Conservation (phyloP, 2,888 invertebrate species). For the Dugesia japonica region DNA sequence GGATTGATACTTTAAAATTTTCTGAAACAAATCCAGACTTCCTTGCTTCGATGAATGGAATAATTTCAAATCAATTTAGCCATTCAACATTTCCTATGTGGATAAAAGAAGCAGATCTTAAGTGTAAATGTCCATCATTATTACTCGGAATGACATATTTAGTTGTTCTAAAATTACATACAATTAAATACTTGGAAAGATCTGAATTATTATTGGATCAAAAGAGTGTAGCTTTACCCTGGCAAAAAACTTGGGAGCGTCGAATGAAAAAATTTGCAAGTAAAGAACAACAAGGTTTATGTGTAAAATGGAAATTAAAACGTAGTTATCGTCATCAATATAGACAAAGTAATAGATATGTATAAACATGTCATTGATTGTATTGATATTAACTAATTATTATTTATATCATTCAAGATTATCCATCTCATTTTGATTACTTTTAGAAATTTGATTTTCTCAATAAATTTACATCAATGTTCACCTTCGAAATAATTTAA, state of each 20-base stretch:
- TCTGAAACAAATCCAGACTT: neutral
- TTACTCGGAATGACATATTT: conserved; percentile 17
- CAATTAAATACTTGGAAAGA: conserved; percentile 13
- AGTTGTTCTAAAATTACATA: conserved; percentile 7
- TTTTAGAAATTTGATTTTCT: no score
- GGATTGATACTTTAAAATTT: neutral
- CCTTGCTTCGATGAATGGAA: neutral
- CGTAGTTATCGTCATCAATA: neutral
- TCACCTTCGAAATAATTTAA: no score
- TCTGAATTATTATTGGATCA: conserved; percentile 21
- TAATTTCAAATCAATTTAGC: neutral
- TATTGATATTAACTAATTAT: no score
- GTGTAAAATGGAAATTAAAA: conserved; percentile 24
- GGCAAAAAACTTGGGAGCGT: conserved; percentile 29
- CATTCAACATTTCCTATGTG: conserved; percentile 17
- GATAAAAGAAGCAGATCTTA: conserved; percentile 4
- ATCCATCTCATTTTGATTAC: no score
- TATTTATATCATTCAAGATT: no score
- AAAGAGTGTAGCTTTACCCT: conserved; percentile 20
- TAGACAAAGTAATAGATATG: neutral
- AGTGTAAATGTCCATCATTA: conserved; percentile 23
- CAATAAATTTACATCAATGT: no score
- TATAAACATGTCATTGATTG: neutral
- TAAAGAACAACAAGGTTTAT: conserved; percentile 3
- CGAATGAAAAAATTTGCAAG: conserved; percentile 17